Percentiles rank a stretch among this genome's conserved stretches.
These are phyloP conservation scores for Lepilemur ruficaudatus DNA, from an alignment of 2,797 vertebrate genomes.

Conservation along the genomic window DNA sequence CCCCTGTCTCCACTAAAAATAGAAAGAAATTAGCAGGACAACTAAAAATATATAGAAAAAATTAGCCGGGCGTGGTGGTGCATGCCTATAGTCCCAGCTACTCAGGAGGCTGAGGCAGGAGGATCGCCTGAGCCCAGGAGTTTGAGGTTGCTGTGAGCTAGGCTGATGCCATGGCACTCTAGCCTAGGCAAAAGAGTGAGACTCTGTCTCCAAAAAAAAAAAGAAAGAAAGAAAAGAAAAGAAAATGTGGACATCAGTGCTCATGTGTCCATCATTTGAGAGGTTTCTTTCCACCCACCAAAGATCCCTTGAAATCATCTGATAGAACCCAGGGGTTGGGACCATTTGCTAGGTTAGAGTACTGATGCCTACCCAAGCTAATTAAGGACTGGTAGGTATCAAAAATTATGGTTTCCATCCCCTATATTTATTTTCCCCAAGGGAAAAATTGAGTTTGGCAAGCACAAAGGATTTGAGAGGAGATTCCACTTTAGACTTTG, in stretches of 20 bases:
- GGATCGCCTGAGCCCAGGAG: too few relatives aligned
- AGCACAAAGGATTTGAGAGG: neutral
- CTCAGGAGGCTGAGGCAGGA: too few relatives aligned
- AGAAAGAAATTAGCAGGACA: too few relatives aligned
- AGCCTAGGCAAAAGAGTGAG: too few relatives aligned
- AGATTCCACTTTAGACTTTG: neutral
- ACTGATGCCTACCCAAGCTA: neutral
- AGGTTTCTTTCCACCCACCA: neutral
- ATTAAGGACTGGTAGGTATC: neutral
- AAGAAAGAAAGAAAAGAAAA: neutral
- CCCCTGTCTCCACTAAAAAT: too few relatives aligned
- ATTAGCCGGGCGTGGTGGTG: too few relatives aligned
- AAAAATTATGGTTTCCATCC: slow-evolving; percentile 8
- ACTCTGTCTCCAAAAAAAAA: too few relatives aligned
- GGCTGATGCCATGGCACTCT: too few relatives aligned
- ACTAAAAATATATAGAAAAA: too few relatives aligned
- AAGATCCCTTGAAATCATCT: neutral
- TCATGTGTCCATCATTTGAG: neutral
- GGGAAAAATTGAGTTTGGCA: neutral
- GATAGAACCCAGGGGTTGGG: neutral
- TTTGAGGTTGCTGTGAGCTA: too few relatives aligned
- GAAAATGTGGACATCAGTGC: neutral
- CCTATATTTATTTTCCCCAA: slow-evolving; percentile 9
- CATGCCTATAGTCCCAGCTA: too few relatives aligned
- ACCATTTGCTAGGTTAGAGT: neutral